Evolutionary conservation across 1,140 invertebrate species (phyloP), one percentile per base, ranked within the genome.

Genomic region (Drosophila nannoptera): DNA sequence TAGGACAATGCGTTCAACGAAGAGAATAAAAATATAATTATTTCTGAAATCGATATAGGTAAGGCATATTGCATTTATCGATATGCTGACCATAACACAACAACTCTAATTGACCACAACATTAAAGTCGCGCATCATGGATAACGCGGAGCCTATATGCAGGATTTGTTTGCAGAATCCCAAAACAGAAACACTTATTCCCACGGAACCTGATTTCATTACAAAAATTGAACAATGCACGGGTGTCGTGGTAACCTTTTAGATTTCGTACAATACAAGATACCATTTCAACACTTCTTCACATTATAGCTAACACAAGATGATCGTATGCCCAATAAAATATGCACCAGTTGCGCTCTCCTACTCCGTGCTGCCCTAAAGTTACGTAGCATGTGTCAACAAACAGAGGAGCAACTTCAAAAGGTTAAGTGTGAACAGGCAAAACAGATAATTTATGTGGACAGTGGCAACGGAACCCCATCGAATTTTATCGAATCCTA

Each of bases 91-190:
- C 36, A 9, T 12, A 6, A 14, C 11, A 8, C 40, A 61, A 40
- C 31, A 68, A 38, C 38, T 11, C 9, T 29, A 32, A 69, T 42
- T 29, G 4, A 1, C 33, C 36, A 46, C 46, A 59, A 60, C 22
- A 66, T 48, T 59, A 8, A 5, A 40, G 35, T 56, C 22, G 7
- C 42, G 14, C 45, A 54, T 5, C 11, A 73, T 73, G 53, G 32
- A 62, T 2, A 36, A 35, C 8, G 8, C 52, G n/a, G 59, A 63
- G 9, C 14, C 31, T 0, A 35, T 54, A 54, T 83, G 78, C 31
- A 69, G 87, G 16, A 87, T 88, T 43, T 88, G 87, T 35, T 55
- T 87, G 35, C 45, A 73, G 49, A 40, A 62, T 9, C 75, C 77
- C 4, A 65, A 73, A 29, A 66, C 64, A 7, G 78, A 84, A n/a